These are phyloP conservation scores for Platichthys stellatus DNA, from an alignment of 2,113 vertebrate species.

Conservation along the genomic window DNA sequence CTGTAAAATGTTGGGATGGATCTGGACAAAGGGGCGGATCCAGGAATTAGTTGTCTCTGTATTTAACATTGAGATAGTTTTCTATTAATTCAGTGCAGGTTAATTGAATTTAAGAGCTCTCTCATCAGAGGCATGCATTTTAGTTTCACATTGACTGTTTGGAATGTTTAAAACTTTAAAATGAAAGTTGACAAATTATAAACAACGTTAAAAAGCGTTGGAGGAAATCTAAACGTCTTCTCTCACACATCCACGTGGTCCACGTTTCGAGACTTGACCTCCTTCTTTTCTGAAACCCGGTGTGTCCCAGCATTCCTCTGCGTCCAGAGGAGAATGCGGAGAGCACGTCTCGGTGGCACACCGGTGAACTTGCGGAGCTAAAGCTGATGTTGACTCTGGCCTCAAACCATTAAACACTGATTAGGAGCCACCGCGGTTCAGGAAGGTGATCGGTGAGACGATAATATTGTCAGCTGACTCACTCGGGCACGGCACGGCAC, in stretches of 20 bases:
- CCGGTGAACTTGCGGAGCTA: constrained; percentile 35
- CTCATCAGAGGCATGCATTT: too few relatives aligned
- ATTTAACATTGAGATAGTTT: neutral
- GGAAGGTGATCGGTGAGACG: constrained; percentile 11
- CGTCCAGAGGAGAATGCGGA: constrained; percentile 26
- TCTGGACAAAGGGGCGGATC: too few relatives aligned
- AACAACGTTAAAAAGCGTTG: too few relatives aligned
- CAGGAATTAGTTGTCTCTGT: neutral
- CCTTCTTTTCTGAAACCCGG: neutral
- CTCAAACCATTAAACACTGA: constrained; percentile 55
- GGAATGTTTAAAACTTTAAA: too few relatives aligned
- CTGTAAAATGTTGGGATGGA: neutral
- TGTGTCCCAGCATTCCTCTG: constrained; percentile 41
- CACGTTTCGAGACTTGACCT: neutral
- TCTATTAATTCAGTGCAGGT: too few relatives aligned
- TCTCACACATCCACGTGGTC: too few relatives aligned
- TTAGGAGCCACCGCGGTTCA: constrained; percentile 31
- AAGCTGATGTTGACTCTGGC: constrained; percentile 57
- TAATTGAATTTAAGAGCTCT: too few relatives aligned
- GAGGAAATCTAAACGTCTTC: too few relatives aligned
- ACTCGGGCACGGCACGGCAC: neutral
- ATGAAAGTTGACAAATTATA: too few relatives aligned
- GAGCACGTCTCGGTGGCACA: neutral
- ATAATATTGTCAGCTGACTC: constrained; percentile 41
- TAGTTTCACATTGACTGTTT: too few relatives aligned